Percentiles rank a stretch among this genome's conserved stretches.
phyloP scores from a whole-genome alignment of 2,113 vertebrate genomes.

The Pristiophorus japonicus region DNA sequence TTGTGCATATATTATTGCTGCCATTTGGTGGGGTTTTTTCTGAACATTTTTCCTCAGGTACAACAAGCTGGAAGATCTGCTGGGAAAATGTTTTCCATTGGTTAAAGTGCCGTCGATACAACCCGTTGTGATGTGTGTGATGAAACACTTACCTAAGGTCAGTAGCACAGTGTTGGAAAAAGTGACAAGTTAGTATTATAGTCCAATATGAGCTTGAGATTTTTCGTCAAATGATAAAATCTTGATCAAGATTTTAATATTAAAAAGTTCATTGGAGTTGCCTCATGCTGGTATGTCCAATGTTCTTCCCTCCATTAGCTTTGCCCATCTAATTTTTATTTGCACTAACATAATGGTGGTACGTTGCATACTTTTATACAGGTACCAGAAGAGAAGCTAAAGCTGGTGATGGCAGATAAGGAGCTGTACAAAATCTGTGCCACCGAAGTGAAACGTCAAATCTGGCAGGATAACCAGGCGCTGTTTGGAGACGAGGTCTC shows the following conservation, averaged over 20 bases:
- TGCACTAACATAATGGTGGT: not conserved
- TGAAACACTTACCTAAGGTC: constrained; percentile 93
- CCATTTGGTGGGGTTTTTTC: not conserved
- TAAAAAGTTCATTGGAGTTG: not conserved
- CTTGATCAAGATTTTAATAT: not conserved
- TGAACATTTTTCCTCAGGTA: constrained; percentile 55
- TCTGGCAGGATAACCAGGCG: constrained; percentile 98
- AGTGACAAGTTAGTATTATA: not conserved
- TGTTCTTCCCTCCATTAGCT: not conserved
- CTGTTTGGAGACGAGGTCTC: constrained; percentile 95
- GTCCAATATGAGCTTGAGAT: not conserved
- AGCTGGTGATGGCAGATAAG: constrained; percentile 92
- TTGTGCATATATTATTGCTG: not conserved
- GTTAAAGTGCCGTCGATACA: constrained; percentile 96
- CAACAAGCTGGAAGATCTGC: constrained; percentile 83
- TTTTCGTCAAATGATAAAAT: not conserved
- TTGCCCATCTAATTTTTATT: not conserved
- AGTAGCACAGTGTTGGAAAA: not conserved
- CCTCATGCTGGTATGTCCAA: not conserved
- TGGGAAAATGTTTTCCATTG: constrained; percentile 92
- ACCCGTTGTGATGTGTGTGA: constrained; percentile 95
- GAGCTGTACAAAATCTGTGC: constrained; percentile 92
- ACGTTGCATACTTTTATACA: constrained; percentile 42
- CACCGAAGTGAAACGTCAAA: constrained; percentile 94
- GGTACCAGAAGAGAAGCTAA: constrained; percentile 97